Evolutionary conservation across 2,113 vertebrate species (phyloP).

Genomic region (Craseonycteris thonglongyai): DNA sequence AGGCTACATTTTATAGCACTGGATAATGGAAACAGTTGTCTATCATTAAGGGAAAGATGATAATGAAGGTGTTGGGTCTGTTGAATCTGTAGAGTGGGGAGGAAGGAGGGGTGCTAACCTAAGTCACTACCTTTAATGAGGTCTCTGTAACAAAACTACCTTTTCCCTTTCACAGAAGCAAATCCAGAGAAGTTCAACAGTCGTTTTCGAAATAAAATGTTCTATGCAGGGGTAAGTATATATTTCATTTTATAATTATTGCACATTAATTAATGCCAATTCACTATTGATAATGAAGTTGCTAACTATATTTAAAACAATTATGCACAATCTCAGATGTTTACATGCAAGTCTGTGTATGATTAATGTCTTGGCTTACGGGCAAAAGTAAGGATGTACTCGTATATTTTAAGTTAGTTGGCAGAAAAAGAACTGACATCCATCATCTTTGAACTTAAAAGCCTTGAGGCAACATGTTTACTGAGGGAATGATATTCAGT

Average conservation of each 20-base stretch:
- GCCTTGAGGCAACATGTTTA: background rate
- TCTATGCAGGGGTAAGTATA: conserved; percentile 94
- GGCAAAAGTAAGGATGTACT: background rate
- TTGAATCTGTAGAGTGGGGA: background rate
- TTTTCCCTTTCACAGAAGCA: conserved; percentile 84
- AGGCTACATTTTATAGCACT: background rate
- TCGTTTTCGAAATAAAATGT: conserved; percentile 97
- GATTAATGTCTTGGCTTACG: background rate
- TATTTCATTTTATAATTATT: background rate
- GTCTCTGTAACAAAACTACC: background rate
- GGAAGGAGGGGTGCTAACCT: background rate
- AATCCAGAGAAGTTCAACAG: conserved; percentile 98
- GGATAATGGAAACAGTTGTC: background rate
- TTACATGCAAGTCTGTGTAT: background rate
- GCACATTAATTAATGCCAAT: background rate
- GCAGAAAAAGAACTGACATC: background rate
- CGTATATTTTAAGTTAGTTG: background rate
- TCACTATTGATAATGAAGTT: background rate
- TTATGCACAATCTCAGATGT: background rate
- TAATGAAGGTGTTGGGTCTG: background rate
- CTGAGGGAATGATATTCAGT: background rate
- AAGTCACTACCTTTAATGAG: background rate
- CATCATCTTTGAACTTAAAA: background rate
- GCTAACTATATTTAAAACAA: background rate
- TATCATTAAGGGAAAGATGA: background rate